Conservation (phyloP, 2,888 invertebrate species). For the Notodonta ziczac region DNA sequence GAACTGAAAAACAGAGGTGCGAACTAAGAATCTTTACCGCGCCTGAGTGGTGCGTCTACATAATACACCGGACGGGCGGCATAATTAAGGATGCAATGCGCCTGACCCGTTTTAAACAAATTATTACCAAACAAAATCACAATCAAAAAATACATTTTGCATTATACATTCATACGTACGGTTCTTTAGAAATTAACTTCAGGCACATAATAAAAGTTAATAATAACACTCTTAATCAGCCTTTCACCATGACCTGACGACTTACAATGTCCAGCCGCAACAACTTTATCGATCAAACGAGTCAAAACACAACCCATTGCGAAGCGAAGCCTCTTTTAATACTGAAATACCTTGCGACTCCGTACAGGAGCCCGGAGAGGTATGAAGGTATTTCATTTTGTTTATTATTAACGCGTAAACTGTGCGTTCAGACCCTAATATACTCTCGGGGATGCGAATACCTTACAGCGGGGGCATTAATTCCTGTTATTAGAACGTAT, state of each 20-base stretch:
- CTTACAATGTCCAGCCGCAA: neutral
- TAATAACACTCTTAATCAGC: neutral
- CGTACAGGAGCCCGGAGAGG: constrained; percentile 16
- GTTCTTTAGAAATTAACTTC: too few relatives aligned
- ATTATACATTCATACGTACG: too few relatives aligned
- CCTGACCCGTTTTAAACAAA: too few relatives aligned
- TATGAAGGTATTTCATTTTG: constrained; percentile 46
- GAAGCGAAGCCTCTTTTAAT: constrained; percentile 21
- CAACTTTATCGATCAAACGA: constrained; percentile 42
- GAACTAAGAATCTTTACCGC: too few relatives aligned
- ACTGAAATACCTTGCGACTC: constrained; percentile 24
- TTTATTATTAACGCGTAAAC: constrained; percentile 49
- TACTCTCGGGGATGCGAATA: constrained; percentile 48
- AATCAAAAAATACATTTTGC: too few relatives aligned
- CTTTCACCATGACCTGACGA: neutral
- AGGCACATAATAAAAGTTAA: neutral
- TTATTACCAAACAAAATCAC: too few relatives aligned
- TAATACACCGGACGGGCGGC: too few relatives aligned
- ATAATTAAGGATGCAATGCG: too few relatives aligned
- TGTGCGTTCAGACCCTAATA: constrained; percentile 43
- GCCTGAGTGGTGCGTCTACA: too few relatives aligned
- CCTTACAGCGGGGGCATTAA: constrained; percentile 45
- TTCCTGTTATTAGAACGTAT: constrained; percentile 51
- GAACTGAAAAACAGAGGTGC: too few relatives aligned
- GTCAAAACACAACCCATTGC: constrained; percentile 17